Percentiles rank a stretch among this genome's conserved stretches.
These are phyloP conservation scores for Diachrysia chrysitis DNA, from an alignment of 2,888 invertebrate species.

Conservation along the genomic window DNA sequence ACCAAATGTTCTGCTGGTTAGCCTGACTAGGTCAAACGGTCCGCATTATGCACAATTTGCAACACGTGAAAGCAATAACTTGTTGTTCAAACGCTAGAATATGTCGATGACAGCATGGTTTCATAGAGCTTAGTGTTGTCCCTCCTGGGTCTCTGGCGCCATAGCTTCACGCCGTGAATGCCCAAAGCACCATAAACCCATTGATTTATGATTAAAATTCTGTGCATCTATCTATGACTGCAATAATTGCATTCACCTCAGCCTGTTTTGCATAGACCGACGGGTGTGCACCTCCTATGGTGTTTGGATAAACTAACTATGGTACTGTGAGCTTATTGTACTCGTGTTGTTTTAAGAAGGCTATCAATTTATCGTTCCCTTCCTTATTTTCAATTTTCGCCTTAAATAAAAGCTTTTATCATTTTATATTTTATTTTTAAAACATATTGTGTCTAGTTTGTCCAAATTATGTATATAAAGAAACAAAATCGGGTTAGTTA, in stretches of 20 bases:
- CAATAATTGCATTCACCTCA: constrained; percentile 74
- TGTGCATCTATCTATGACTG: constrained; percentile 71
- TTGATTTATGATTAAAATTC: constrained; percentile 79
- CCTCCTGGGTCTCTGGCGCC: constrained; percentile 58
- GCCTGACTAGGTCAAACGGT: constrained; percentile 48
- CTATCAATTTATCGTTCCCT: constrained; percentile 54
- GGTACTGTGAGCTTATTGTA: constrained; percentile 49
- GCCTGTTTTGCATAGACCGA: constrained; percentile 60
- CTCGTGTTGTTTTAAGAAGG: constrained; percentile 44
- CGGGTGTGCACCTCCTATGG: constrained; percentile 56
- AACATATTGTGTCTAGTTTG: background rate
- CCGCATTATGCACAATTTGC: constrained; percentile 41
- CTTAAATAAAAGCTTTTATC: constrained; percentile 35
- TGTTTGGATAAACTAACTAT: constrained; percentile 60
- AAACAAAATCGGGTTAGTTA: no score
- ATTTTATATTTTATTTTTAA: background rate
- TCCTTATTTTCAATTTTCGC: constrained; percentile 34
- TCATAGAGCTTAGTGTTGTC: constrained; percentile 34
- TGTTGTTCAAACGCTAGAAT: constrained; percentile 40
- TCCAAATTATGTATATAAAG: no score
- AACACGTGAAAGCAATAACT: constrained; percentile 53
- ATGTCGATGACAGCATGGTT: constrained; percentile 55
- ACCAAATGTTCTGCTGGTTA: constrained; percentile 46
- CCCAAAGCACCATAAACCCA: constrained; percentile 66
- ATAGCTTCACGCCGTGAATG: constrained; percentile 64